These are phyloP conservation scores for Entomyzon cyanotis DNA, from an alignment of 2,113 vertebrate species.

Conservation along the genomic window DNA sequence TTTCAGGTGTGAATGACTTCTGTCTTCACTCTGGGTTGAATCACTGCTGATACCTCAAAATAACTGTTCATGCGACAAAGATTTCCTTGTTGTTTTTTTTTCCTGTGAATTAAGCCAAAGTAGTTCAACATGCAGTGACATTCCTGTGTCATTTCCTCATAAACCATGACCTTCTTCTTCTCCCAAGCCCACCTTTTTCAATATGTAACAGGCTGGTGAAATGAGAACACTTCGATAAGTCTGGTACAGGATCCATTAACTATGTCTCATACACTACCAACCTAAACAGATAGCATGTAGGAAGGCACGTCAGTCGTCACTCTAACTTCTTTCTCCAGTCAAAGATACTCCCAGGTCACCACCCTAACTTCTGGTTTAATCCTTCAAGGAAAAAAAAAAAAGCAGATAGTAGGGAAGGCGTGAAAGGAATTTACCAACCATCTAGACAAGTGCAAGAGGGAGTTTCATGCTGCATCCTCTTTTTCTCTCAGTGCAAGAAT, in stretches of 20 bases:
- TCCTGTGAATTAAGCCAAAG: not conserved
- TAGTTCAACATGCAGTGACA: not conserved
- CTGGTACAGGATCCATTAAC: not conserved
- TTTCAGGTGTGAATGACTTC: not conserved
- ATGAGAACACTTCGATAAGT: not conserved
- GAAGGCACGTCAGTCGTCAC: not conserved
- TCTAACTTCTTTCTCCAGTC: not conserved
- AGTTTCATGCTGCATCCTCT: not conserved
- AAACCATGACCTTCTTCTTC: not conserved
- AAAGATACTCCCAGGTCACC: not conserved
- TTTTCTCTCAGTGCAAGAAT: not conserved
- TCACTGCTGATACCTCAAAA: not conserved
- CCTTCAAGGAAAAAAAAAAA: not conserved
- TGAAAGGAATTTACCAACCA: not conserved
- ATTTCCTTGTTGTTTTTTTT: not conserved
- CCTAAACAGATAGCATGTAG: not conserved
- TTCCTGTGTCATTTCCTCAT: not conserved
- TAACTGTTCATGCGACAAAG: fast-evolving
- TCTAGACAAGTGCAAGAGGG: not conserved
- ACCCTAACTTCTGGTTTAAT: not conserved
- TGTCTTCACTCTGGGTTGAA: not conserved
- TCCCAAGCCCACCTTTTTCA: not conserved
- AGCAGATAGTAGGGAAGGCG: not conserved
- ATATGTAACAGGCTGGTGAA: not conserved
- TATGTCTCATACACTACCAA: not conserved